Conservation (phyloP, 2,113 vertebrate genomes). For the Dicaeum eximium region DNA sequence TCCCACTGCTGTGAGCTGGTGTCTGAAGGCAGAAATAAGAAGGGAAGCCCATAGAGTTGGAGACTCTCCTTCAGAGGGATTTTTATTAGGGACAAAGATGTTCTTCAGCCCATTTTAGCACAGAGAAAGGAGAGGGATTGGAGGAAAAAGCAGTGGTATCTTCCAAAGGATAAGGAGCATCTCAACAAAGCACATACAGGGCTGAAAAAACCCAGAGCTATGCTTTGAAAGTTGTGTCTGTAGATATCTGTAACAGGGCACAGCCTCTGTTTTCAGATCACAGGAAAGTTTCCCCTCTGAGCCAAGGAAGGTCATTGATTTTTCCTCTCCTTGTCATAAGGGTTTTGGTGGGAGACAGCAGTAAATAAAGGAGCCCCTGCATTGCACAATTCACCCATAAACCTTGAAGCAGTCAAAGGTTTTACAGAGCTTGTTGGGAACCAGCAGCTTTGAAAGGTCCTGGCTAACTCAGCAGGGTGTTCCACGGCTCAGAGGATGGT, state of each 20-base stretch:
- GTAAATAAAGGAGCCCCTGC: background rate
- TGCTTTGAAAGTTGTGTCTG: background rate
- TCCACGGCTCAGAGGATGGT: background rate
- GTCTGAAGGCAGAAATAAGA: constrained; percentile 35
- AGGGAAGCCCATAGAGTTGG: background rate
- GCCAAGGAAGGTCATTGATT: background rate
- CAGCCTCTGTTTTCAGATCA: background rate
- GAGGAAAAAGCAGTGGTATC: background rate
- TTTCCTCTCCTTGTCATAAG: background rate
- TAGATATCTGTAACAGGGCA: background rate
- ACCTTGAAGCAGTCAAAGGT: background rate
- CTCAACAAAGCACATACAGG: background rate
- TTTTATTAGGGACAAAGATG: background rate
- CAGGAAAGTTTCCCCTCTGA: background rate
- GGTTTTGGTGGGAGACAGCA: background rate
- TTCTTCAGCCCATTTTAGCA: background rate
- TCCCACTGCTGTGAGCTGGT: background rate
- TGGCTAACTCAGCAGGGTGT: background rate
- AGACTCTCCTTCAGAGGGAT: background rate
- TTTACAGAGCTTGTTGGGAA: background rate
- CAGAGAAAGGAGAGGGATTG: background rate
- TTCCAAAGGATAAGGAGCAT: background rate
- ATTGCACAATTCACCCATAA: background rate
- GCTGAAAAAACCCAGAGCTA: background rate
- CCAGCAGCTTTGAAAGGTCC: background rate